These are phyloP conservation scores for Callinectes sapidus DNA, from an alignment of 2,888 invertebrate genomes.

Conservation along the genomic window DNA sequence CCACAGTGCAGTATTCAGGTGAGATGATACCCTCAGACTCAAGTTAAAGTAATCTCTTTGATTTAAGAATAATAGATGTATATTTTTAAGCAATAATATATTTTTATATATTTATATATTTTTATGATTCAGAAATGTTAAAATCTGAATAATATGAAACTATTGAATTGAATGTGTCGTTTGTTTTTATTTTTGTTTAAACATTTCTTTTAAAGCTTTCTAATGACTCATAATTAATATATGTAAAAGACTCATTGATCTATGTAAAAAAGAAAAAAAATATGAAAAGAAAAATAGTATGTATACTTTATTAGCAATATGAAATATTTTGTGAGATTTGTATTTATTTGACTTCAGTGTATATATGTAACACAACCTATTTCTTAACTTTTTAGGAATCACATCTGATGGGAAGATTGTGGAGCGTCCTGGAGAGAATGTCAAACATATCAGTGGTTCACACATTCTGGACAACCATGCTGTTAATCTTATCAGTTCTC, in stretches of 20 bases:
- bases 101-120: not conserved
- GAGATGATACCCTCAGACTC: not conserved
- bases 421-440: constrained; percentile 82
- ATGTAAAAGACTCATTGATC: too few relatives aligned
- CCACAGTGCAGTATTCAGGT: constrained; percentile 90
- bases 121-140: not conserved
- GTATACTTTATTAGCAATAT: not conserved
- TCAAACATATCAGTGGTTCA: constrained; percentile 86
- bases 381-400: not conserved
- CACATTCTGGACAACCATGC: constrained; percentile 90
- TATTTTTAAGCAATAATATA: not conserved
- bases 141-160: not conserved
- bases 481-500: constrained; percentile 88
- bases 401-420: constrained; percentile 82
- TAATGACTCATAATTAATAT: too few relatives aligned
- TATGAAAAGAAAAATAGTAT: not conserved
- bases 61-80: not conserved
- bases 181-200: not conserved
- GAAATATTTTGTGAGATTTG: not conserved
- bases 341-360: not conserved
- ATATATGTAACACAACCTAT: not conserved
- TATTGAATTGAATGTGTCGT: not conserved
- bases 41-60: not conserved
- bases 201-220: not conserved
- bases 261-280: not conserved